A percentile compares a stretch with the other conserved stretches of the same genome.
phyloP scores from a whole-genome alignment of 2,113 vertebrate genomes.

The Oncorhynchus clarkii region DNA sequence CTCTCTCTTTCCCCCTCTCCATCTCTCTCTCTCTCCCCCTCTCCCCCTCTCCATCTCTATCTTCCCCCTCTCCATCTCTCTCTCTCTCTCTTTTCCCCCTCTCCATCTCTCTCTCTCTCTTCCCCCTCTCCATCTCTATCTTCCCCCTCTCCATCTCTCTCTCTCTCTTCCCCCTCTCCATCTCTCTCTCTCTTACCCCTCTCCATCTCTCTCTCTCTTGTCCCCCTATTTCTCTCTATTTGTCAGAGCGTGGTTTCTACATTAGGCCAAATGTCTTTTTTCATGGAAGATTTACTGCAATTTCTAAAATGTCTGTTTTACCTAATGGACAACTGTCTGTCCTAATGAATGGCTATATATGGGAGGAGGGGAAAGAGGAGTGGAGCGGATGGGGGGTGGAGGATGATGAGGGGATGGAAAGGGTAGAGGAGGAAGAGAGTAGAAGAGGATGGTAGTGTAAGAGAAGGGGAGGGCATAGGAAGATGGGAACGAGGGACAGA shows the following conservation, averaged over 20 bases:
- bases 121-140: too few relatives aligned
- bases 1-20: too few relatives aligned
- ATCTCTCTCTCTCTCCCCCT: too few relatives aligned
- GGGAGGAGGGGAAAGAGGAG: slow-evolving; percentile 19
- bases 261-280: slow-evolving; percentile 94
- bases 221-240: slow-evolving; percentile 12
- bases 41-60: too few relatives aligned
- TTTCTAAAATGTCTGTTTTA: slow-evolving; percentile 83
- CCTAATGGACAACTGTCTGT: slow-evolving; percentile 84
- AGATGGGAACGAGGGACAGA: not conserved
- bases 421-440: slow-evolving; percentile 20
- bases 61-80: too few relatives aligned
- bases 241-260: slow-evolving; percentile 80
- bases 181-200: not conserved
- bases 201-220: slow-evolving; percentile 19
- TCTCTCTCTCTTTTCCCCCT: too few relatives aligned
- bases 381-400: not conserved
- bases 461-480: not conserved
- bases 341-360: slow-evolving; percentile 73
- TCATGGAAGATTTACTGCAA: slow-evolving; percentile 91
- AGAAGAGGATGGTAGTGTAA: not conserved
- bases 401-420: not conserved
- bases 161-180: too few relatives aligned
- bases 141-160: too few relatives aligned
- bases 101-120: too few relatives aligned